A percentile compares a stretch with the other conserved stretches of the same genome.
phyloP scores from a whole-genome alignment of 1,140 invertebrate genomes.

The Drosophila subobscura region DNA sequence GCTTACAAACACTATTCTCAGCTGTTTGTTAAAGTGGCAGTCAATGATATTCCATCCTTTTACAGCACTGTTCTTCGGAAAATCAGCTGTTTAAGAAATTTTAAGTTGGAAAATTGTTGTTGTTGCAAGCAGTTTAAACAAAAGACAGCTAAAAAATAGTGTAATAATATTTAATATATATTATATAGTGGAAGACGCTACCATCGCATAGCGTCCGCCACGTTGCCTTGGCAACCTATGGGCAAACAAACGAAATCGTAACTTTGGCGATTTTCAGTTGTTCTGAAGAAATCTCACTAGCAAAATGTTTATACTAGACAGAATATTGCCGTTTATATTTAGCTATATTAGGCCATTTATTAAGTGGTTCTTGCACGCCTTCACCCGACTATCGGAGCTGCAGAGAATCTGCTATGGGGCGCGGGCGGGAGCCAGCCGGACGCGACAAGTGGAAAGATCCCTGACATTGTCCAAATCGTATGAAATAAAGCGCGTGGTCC shows the following conservation, averaged over 20 bases:
- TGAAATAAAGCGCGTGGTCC: slow-evolving; percentile 88
- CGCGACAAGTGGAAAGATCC: slow-evolving; percentile 89
- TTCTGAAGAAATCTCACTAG: neutral
- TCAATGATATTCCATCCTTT: too few species aligned
- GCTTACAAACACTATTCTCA: too few species aligned
- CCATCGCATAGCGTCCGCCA: neutral
- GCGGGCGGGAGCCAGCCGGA: slow-evolving; percentile 88
- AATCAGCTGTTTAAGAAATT: slow-evolving; percentile 3
- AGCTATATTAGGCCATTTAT: slow-evolving; percentile 89
- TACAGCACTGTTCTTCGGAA: neutral
- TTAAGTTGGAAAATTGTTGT: slow-evolving; percentile 1
- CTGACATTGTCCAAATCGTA: slow-evolving; percentile 88
- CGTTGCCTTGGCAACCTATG: slow-evolving; percentile 16
- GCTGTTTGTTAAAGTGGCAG: neutral
- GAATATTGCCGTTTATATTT: slow-evolving; percentile 84
- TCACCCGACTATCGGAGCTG: slow-evolving; percentile 94
- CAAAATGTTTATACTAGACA: slow-evolving; percentile 70
- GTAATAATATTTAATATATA: neutral
- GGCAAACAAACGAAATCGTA: slow-evolving; percentile 17
- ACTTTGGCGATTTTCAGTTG: neutral
- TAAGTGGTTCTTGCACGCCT: slow-evolving; percentile 94
- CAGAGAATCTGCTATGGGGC: slow-evolving; percentile 96
- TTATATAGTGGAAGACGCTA: neutral
- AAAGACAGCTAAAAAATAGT: neutral
- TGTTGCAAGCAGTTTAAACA: neutral